Evolutionary conservation across 2,888 invertebrate genomes (phyloP), one percentile per base, ranked within the genome.

Genomic region (Melikaiella ostensackeni): DNA sequence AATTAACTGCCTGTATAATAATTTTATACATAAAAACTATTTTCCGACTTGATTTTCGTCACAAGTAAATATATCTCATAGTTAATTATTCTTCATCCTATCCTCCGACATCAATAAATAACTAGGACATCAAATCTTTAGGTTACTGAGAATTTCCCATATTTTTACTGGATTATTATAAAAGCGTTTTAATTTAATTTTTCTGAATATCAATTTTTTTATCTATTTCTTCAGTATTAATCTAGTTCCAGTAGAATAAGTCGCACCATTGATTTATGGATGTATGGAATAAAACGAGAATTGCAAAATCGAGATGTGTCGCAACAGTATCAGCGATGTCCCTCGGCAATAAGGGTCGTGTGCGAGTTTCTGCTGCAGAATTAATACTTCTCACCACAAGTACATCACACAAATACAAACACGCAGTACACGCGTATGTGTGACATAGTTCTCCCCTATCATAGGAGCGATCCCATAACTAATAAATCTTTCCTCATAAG

Each of bases 311-410:
- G 30, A 50, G 70, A 50, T 70, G 50, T 50, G 30, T 70, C 46
- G 70, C 50, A 50, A 70, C 70, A 70, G 50, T 70, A 70, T 50
- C 70, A 70, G 46, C 46, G 70, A 70, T 70, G 70, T 70, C 70
- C 70, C 70, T 70, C 70, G 70, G 46, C 70, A 70, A 70, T 70
- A 70, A 70, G 70, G 70, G 70, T 70, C n/a, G 70, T 70, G 70
- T 70, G 70, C 70, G 50, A 46, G 70, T 46, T 66, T 70, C 64
- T 64, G 24, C 16, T 50, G 46, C n/a, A 50, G 30, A 70, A 70
- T 70, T 50, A 50, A 70, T 70, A 50, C 70, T 50, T 50, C n/a
- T 70, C 70, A 19, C 30, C 50, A 50, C 50, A 70, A 70, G 70
- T 24, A 33, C 13, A 70, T 11, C 11, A 13, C 24, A n/a, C 50